Percentiles rank a stretch among this genome's conserved stretches.
phyloP scores from a whole-genome alignment of 2,888 invertebrate genomes.

The Chloroclysta siterata region DNA sequence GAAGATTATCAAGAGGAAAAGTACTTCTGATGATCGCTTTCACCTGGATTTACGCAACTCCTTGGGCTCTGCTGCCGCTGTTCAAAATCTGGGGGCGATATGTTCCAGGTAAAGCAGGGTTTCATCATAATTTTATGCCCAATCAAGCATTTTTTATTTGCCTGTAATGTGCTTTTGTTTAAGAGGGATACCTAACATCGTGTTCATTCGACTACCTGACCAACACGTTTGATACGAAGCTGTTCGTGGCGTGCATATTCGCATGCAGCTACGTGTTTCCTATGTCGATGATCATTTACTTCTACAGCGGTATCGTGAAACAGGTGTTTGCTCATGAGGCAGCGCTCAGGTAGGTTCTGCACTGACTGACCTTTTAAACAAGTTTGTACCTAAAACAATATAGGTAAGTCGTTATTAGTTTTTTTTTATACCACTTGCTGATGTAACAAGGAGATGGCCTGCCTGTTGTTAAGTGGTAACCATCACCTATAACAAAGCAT shows the following conservation, averaged over 20 bases:
- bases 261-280: slow-evolving; percentile 91
- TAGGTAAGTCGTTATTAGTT: too few species aligned
- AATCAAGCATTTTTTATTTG: neutral
- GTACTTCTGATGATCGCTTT: slow-evolving; percentile 89
- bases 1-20: slow-evolving; percentile 92
- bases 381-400: too few species aligned
- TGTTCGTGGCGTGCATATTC: slow-evolving; percentile 91
- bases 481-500: too few species aligned
- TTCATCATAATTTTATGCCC: neutral
- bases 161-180: slow-evolving; percentile 35
- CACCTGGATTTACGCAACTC: slow-evolving; percentile 91
- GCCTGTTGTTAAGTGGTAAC: too few species aligned
- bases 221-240: slow-evolving; percentile 90
- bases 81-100: slow-evolving; percentile 94
- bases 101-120: slow-evolving; percentile 87
- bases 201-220: slow-evolving; percentile 93
- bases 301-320: slow-evolving; percentile 94
- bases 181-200: slow-evolving; percentile 95
- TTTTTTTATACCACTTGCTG: too few species aligned
- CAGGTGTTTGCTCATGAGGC: slow-evolving; percentile 95
- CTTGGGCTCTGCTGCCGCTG: slow-evolving; percentile 92
- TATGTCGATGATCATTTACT: slow-evolving; percentile 90
- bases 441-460: too few species aligned
- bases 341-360: slow-evolving; percentile 83
- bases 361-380: neutral